Conservation (phyloP, 1,140 invertebrate genomes). For the Drosophila navojoa region DNA sequence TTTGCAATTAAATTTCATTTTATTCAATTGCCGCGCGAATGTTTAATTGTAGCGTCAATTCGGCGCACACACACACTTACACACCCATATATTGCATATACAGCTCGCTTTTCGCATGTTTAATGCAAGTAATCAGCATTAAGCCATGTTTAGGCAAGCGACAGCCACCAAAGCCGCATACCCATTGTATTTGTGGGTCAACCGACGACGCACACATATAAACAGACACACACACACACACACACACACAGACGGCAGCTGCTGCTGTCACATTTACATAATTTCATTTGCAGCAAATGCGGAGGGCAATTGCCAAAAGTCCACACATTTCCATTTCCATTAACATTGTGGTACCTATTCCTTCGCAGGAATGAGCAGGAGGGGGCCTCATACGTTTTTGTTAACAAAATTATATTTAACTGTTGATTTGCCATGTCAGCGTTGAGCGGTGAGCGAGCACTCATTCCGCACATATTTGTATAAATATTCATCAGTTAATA, state of each 20-base stretch:
- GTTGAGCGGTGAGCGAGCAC: constrained; percentile 14
- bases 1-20: constrained; percentile 66
- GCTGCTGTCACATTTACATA: constrained; percentile 75
- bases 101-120: constrained; percentile 66
- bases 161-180: constrained; percentile 41
- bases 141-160: constrained; percentile 67
- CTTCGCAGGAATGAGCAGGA: background rate
- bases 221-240: constrained; percentile 33
- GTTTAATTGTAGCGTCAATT: constrained; percentile 70
- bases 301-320: constrained; percentile 41
- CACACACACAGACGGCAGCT: constrained; percentile 39
- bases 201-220: constrained; percentile 33
- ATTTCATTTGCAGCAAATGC: constrained; percentile 77
- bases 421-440: constrained; percentile 74
- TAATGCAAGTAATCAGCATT: constrained; percentile 79
- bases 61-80: constrained; percentile 21
- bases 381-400: constrained; percentile 66
- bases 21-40: constrained; percentile 74
- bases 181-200: constrained; percentile 64
- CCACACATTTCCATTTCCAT: constrained; percentile 20
- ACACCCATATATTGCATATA: constrained; percentile 19
- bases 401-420: constrained; percentile 68
- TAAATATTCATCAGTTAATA: constrained; percentile 74
- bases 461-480: constrained; percentile 20
- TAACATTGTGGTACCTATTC: background rate